These are phyloP conservation scores for Gadopsis bispinosus DNA, from an alignment of 2,797 vertebrate species.

Conservation along the genomic window DNA sequence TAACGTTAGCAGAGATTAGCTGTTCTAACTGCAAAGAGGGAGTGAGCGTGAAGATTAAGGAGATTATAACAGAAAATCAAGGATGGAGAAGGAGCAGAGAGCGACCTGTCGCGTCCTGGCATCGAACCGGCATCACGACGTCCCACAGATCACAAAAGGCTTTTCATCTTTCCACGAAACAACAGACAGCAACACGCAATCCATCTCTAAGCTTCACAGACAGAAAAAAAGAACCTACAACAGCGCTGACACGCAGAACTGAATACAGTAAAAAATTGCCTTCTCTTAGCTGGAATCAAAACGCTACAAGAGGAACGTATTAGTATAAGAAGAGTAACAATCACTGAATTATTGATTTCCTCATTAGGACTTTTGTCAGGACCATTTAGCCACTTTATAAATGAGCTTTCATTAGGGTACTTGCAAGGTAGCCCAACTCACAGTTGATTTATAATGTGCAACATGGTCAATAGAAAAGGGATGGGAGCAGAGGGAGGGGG, in stretches of 20 bases:
- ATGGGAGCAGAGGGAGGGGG: slow-evolving; percentile 55
- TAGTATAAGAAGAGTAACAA: slow-evolving; percentile 94
- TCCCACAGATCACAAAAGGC: background rate
- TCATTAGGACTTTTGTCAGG: slow-evolving; percentile 95
- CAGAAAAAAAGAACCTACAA: slow-evolving; percentile 54
- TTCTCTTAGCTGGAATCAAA: slow-evolving; percentile 74
- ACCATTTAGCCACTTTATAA: slow-evolving; percentile 96
- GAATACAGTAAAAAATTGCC: slow-evolving; percentile 79
- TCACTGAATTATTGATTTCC: slow-evolving; percentile 94
- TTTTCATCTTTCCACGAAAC: slow-evolving; percentile 51
- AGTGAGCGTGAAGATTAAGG: background rate
- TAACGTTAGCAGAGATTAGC: background rate
- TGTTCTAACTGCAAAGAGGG: background rate
- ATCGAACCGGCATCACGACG: no score
- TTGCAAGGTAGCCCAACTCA: slow-evolving; percentile 87
- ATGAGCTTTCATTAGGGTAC: slow-evolving; percentile 91
- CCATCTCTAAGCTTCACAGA: slow-evolving; percentile 63
- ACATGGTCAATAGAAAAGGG: slow-evolving; percentile 85
- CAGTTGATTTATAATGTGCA: slow-evolving; percentile 96
- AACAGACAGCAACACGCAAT: slow-evolving; percentile 58
- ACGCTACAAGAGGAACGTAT: slow-evolving; percentile 82
- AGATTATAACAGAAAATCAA: background rate
- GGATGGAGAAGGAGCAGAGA: background rate
- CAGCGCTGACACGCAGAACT: slow-evolving; percentile 82
- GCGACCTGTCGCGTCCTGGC: background rate